phyloP scores from a whole-genome alignment of 2,888 invertebrate genomes.

The Polyommatus icarus region DNA sequence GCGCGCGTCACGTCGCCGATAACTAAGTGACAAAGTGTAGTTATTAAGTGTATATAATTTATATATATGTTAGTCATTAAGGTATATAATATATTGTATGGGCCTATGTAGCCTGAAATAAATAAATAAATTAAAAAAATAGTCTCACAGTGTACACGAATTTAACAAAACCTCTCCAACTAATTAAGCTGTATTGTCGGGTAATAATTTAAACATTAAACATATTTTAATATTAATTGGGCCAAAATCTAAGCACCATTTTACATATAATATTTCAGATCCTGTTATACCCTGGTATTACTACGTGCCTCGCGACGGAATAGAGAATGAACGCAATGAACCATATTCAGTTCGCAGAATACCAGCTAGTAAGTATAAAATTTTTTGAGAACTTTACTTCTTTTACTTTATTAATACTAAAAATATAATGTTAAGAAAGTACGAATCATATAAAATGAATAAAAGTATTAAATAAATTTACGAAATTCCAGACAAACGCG shows the following conservation, averaged over 20 bases:
- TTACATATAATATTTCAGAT: constrained; percentile 78
- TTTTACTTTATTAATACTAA: too few species aligned
- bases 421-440: neutral
- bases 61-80: too few species aligned
- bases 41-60: too few species aligned
- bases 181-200: neutral
- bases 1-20: too few species aligned
- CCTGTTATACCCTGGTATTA: constrained; percentile 97
- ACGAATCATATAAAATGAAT: neutral
- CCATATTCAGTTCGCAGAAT: constrained; percentile 84
- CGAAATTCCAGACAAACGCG: constrained; percentile 65
- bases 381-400: neutral
- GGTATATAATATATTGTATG: too few species aligned
- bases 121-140: too few species aligned
- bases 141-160: too few species aligned
- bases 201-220: too few species aligned
- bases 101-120: too few species aligned
- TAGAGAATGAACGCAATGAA: constrained; percentile 85
- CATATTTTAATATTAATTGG: neutral
- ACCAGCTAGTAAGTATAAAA: constrained; percentile 78
- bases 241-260: neutral
- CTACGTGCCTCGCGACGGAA: constrained; percentile 86
- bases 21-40: too few species aligned
- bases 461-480: constrained; percentile 35
- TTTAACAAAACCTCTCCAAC: neutral